Evolutionary conservation across 2,113 vertebrate species (phyloP), one percentile per base, ranked within the genome.

Genomic region (Macrotis lagotis): DNA sequence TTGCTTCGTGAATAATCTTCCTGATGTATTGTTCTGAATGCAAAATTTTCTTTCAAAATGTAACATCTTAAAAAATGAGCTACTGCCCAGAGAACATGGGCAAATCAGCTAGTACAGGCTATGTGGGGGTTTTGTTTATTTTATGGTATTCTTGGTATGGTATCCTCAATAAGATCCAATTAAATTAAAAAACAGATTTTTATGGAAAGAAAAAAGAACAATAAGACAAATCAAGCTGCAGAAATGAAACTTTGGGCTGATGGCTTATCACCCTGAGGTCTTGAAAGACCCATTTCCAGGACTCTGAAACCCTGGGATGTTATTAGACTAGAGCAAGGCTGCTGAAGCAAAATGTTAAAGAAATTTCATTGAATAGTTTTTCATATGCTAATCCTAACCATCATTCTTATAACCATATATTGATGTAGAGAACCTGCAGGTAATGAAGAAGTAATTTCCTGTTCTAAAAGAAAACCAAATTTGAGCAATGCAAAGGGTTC

Each of bases 131-230:
- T 44, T 83, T 22, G 59, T 37, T 37, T 37, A 1, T 66, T 66
- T 44, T 37, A 51, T 52, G 31, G 14, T 66, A 91, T 2, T 6
- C 0, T 44, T 91, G 19, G 14, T 92, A 90, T 25, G 10, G 47
- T 55, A 74, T 95, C 91, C 26, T 90, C n/a, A 4, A 7, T 44
- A 91, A 95, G 90, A 47, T 1, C 47, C 44, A 93, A 95, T 25
- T 92, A 89, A 90, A 94, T 52, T 74, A 92, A 89, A n/a, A 48
- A 47, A 91, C 48, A 83, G 51, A 50, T 94, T 66, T 66, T 89
- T 90, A 55, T 53, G 28, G 52, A 50, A 89, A 7, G 47, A 26
- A 91, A 91, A 74, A n/a, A 83, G 66, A 83, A 44, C 88, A 94
- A 47, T 50, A 3, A 19, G 48, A 55, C 25, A 12, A 95, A 48